These are phyloP conservation scores for Aphis craccivora DNA, from an alignment of 1,140 invertebrate species.

Conservation along the genomic window DNA sequence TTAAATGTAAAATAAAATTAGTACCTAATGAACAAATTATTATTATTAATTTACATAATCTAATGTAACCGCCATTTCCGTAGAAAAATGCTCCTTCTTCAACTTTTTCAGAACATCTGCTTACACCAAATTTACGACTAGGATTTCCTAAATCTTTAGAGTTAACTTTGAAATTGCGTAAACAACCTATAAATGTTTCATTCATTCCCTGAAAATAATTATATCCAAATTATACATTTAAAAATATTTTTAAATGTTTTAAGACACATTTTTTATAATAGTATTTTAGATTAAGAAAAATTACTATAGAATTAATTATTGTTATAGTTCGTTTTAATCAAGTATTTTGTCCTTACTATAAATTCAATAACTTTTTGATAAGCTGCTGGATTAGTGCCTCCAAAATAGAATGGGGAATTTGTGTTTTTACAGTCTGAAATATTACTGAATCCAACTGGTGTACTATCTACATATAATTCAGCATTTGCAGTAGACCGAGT, in stretches of 20 bases:
- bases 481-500: slow-evolving; percentile 69
- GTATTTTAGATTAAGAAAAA: neutral
- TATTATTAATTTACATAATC: slow-evolving; percentile 67
- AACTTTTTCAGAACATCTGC: slow-evolving; percentile 81
- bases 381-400: slow-evolving; percentile 68
- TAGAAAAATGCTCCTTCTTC: slow-evolving; percentile 92
- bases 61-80: slow-evolving; percentile 74
- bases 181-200: slow-evolving; percentile 83
- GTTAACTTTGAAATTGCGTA: slow-evolving; percentile 81
- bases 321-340: neutral
- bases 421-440: slow-evolving; percentile 69
- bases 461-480: slow-evolving; percentile 75
- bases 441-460: slow-evolving; percentile 67
- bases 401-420: slow-evolving; percentile 78
- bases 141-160: slow-evolving; percentile 66
- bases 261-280: neutral
- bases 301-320: neutral
- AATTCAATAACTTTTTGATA: slow-evolving; percentile 37
- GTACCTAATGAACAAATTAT: neutral
- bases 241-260: neutral
- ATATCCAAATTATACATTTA: neutral
- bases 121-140: slow-evolving; percentile 69
- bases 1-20: neutral
- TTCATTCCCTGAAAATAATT: slow-evolving; percentile 64
- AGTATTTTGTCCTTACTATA: neutral